A percentile compares a stretch with the other conserved stretches of the same genome.
These are phyloP conservation scores for Pentalonia nigronervosa DNA, from an alignment of 1,140 invertebrate species.

Conservation along the genomic window DNA sequence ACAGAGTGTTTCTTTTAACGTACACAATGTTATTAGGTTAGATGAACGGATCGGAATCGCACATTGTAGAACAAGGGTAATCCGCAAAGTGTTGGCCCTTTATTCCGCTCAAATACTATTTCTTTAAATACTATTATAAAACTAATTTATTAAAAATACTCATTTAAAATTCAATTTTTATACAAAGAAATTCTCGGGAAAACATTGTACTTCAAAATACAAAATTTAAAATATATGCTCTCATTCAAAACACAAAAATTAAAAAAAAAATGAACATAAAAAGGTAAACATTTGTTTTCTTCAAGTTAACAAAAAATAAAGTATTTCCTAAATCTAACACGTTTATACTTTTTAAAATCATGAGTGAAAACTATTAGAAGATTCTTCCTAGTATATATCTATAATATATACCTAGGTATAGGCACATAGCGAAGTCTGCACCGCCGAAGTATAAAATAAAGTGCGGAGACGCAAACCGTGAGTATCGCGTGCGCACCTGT, in stretches of 20 bases:
- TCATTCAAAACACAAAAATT: not conserved
- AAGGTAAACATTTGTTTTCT: not conserved
- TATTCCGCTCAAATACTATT: no score
- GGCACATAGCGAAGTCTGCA: not conserved
- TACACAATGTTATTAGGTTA: no score
- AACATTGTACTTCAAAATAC: no score
- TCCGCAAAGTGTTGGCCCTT: no score
- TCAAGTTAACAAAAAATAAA: not conserved
- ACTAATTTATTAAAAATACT: no score
- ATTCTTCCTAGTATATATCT: not conserved
- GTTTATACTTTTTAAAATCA: not conserved
- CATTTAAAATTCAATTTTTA: no score
- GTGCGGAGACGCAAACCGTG: constrained; percentile 20
- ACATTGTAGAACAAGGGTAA: no score
- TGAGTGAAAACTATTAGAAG: not conserved
- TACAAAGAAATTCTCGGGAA: no score
- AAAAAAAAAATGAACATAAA: not conserved
- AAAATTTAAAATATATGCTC: no score
- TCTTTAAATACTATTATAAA: no score
- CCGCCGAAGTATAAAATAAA: not conserved
- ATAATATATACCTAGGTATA: not conserved
- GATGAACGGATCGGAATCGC: no score
- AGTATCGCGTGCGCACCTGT: constrained; percentile 41
- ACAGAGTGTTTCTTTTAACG: no score
- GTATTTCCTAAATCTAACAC: not conserved